Evolutionary conservation across 1,140 invertebrate species (phyloP), one percentile per base, ranked within the genome.

Genomic region (Conus betulinus): DNA sequence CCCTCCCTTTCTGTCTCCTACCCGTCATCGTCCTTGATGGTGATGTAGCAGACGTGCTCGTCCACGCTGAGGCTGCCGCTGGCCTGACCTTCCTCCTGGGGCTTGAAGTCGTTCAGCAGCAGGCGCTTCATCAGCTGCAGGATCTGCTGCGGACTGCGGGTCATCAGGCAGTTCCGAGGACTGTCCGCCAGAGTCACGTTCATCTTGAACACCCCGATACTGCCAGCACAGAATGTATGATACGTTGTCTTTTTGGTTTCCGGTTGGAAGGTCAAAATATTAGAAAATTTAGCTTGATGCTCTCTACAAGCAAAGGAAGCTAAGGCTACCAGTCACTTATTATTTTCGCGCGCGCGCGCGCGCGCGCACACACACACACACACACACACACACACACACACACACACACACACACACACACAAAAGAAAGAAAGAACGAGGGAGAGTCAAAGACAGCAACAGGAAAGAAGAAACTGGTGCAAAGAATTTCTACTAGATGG

Each of bases 21-120:
- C 85, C 87, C 90, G 13, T 87, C 87, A 5, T 89, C 78, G 63
- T 91, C 78, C 63, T 71, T 53, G 27, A 93, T 88, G 20, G 90
- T 88, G 63, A 91, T 87, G 85, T 93, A 92, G 55, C 93, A 94
- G 11, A 94, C 87, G 71, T 89, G 89, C 27, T 92, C 89, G 10
- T 91, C 88, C 17, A 84, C 67, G 17, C 85, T 85, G 6, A 91
- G 74, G 55, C 89, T 91, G 52, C 79, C 84, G n/a, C 25, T 53
- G 39, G 39, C 27, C 67, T 78, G 51, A 55, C 63, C 71, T 53
- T 39, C 25, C n/a, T 63, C 85, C 25, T 5, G 25, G 57, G 39
- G 20, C 84, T 90, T 84, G 81, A 92, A 91, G 71, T 92, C 91
- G 71, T 93, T 84, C 3, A 93, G 83, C n/a, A 93, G 63, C 23